phyloP scores from a whole-genome alignment of 2,113 vertebrate genomes.

The Gallinago jamesoni region DNA sequence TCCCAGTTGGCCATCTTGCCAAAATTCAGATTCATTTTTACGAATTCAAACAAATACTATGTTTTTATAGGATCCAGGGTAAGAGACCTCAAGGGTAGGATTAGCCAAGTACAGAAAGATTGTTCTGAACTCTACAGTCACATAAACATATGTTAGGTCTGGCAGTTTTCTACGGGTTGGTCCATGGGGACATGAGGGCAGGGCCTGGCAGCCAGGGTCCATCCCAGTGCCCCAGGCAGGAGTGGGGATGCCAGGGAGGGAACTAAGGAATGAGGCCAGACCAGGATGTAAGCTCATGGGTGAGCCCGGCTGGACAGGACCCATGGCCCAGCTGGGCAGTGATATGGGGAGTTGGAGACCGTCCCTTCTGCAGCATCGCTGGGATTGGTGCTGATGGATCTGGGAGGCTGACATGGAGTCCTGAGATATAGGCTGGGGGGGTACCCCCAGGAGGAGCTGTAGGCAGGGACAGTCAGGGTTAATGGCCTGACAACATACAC shows the following conservation, averaged over 20 bases:
- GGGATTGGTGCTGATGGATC: too few relatives aligned
- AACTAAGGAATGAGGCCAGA: too few relatives aligned
- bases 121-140: background rate
- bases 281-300: fast-evolving
- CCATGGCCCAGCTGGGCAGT: background rate
- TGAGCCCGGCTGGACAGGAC: fast-evolving
- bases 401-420: background rate
- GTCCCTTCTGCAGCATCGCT: fast-evolving
- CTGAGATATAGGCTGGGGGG: fast-evolving
- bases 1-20: background rate
- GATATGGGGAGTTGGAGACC: background rate
- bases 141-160: background rate
- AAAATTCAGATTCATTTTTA: background rate
- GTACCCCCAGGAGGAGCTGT: background rate
- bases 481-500: background rate
- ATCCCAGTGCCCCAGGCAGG: background rate
- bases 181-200: fast-evolving
- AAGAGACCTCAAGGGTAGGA: background rate
- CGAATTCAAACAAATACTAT: background rate
- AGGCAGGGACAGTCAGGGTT: background rate
- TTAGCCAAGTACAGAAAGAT: background rate
- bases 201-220: background rate
- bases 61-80: background rate
- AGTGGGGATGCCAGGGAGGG: fast-evolving
- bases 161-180: background rate